A percentile compares a stretch with the other conserved stretches of the same genome.
These are phyloP conservation scores for Hartigia nigra DNA, from an alignment of 2,888 invertebrate species.

Conservation along the genomic window DNA sequence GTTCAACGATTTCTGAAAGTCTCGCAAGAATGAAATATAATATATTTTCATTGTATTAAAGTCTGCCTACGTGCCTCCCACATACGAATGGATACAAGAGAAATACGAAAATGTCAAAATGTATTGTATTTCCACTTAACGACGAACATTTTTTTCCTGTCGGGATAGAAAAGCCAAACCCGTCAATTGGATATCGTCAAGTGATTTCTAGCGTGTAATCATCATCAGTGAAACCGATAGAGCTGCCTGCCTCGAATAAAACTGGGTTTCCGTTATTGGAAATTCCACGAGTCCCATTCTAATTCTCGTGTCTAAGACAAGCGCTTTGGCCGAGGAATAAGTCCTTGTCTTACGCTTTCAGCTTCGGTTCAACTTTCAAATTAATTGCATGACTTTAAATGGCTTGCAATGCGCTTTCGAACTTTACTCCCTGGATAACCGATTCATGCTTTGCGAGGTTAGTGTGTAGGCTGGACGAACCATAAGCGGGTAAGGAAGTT, in stretches of 20 bases:
- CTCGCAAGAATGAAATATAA: not conserved
- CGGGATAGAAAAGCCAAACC: not conserved
- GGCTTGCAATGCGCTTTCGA: slow-evolving; percentile 28
- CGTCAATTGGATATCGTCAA: not conserved
- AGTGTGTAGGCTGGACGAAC: not conserved
- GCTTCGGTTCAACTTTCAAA: slow-evolving; percentile 39
- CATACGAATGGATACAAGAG: not conserved
- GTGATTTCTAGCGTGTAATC: not conserved
- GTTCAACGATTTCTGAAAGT: not conserved
- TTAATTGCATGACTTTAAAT: slow-evolving; percentile 54
- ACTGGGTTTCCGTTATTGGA: not conserved
- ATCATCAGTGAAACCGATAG: not conserved
- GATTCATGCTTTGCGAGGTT: not conserved
- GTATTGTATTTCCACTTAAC: not conserved
- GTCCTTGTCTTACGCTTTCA: not conserved
- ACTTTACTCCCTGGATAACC: not conserved
- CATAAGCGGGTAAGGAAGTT: not conserved
- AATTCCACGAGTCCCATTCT: not conserved
- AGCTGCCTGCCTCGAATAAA: not conserved
- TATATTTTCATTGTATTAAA: too few relatives aligned
- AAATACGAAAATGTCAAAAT: not conserved
- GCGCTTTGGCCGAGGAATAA: not conserved
- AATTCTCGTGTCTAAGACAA: not conserved
- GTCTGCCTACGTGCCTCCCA: not conserved
- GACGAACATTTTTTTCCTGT: not conserved